phyloP scores from a whole-genome alignment of 2,113 vertebrate species.

The Otus sunia region DNA sequence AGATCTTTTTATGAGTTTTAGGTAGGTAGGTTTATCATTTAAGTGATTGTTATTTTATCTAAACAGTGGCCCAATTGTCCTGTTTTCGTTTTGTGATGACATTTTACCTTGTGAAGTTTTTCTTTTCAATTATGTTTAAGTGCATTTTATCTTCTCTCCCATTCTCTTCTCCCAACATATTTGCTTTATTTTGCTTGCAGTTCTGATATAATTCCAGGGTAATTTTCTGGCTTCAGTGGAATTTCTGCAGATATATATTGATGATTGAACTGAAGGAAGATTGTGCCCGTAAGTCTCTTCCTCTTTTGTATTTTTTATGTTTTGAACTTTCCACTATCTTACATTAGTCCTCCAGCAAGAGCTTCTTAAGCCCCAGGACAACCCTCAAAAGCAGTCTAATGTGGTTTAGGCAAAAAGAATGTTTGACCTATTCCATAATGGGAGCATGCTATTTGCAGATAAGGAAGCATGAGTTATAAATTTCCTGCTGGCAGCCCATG shows the following conservation, averaged over 20 bases:
- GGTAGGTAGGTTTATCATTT: background rate
- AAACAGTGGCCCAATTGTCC: background rate
- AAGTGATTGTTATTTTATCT: background rate
- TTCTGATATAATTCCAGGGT: background rate
- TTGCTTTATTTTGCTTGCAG: background rate
- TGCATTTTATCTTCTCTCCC: background rate
- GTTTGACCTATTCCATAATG: constrained; percentile 54
- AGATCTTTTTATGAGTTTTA: background rate
- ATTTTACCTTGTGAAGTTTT: background rate
- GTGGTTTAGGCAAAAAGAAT: constrained; percentile 34
- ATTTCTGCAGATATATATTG: background rate
- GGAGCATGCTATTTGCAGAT: constrained; percentile 51
- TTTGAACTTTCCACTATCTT: background rate
- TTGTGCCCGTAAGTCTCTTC: background rate
- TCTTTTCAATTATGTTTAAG: background rate
- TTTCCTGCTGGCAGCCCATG: constrained; percentile 33
- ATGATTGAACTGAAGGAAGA: background rate
- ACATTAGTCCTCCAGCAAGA: background rate
- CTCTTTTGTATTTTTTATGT: background rate
- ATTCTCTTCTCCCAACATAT: background rate
- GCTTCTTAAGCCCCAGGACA: background rate
- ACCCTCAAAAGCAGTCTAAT: background rate
- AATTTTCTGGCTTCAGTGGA: background rate
- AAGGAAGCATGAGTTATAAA: constrained; percentile 37
- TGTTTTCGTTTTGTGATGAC: background rate